Evolutionary conservation across 2,888 invertebrate genomes (phyloP).

Genomic region (Epiblema foenella): DNA sequence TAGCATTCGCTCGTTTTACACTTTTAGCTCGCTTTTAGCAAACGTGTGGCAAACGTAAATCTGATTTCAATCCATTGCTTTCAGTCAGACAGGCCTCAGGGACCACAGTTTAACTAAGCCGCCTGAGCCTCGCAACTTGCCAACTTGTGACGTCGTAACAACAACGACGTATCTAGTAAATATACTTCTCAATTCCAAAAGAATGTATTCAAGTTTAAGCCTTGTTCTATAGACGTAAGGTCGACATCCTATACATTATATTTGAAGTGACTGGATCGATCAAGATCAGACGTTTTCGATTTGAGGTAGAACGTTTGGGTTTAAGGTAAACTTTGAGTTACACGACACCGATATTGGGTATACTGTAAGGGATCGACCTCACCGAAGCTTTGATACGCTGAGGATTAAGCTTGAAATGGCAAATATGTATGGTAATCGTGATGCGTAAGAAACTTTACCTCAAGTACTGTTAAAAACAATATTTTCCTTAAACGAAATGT

Average conservation of each 20-base stretch:
- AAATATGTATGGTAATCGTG: too few species aligned
- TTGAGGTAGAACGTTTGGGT: neutral
- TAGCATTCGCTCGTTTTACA: too few species aligned
- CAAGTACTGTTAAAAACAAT: too few species aligned
- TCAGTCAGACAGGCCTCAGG: neutral
- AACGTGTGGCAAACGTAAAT: neutral
- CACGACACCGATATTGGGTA: slow-evolving; percentile 16
- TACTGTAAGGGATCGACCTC: slow-evolving; percentile 7
- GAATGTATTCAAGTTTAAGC: neutral
- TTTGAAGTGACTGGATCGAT: neutral
- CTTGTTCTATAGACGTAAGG: neutral
- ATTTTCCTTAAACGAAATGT: too few species aligned
- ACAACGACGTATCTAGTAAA: neutral
- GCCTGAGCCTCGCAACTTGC: slow-evolving; percentile 24
- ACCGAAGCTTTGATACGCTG: neutral
- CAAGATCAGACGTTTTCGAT: neutral
- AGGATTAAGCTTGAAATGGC: too few species aligned
- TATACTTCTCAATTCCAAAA: neutral
- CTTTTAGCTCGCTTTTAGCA: neutral
- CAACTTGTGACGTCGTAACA: slow-evolving; percentile 1
- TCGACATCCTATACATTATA: neutral
- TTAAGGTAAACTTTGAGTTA: slow-evolving; percentile 27
- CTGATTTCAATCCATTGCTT: neutral
- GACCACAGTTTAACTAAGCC: slow-evolving; percentile 19
- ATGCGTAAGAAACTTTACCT: too few species aligned